Evolutionary conservation across 2,888 invertebrate species (phyloP).

Genomic region (Leucophenga montana): DNA sequence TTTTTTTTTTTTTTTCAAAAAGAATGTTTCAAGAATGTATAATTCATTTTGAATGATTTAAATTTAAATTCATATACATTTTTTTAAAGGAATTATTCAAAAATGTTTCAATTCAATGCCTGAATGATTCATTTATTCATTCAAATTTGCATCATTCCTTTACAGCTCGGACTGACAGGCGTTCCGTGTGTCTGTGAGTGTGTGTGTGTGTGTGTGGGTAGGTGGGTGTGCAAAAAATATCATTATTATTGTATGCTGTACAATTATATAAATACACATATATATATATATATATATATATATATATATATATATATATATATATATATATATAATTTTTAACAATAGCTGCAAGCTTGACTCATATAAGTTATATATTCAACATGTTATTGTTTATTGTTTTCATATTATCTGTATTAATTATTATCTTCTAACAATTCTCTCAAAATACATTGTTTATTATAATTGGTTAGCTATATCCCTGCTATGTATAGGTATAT

Average conservation of each 20-base stretch:
- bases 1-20: too few relatives aligned
- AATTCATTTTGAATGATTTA: too few relatives aligned
- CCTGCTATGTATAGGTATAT: slow-evolving; percentile 5
- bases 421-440: neutral
- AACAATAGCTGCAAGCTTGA: slow-evolving; percentile 11
- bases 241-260: too few relatives aligned
- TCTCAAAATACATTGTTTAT: neutral
- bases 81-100: too few relatives aligned
- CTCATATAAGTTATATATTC: neutral
- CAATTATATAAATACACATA: neutral
- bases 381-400: neutral
- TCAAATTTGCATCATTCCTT: too few relatives aligned
- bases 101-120: too few relatives aligned
- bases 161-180: too few relatives aligned
- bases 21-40: too few relatives aligned
- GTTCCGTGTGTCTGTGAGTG: too few relatives aligned
- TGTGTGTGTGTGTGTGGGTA: slow-evolving; percentile 8
- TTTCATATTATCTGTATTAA: neutral
- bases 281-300: neutral
- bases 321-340: neutral
- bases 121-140: too few relatives aligned
- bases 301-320: neutral
- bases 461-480: slow-evolving; percentile 4
- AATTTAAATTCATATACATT: too few relatives aligned
- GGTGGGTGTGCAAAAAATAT: too few relatives aligned